phyloP scores from a whole-genome alignment of 1,140 invertebrate species.

The Cydia splendana region DNA sequence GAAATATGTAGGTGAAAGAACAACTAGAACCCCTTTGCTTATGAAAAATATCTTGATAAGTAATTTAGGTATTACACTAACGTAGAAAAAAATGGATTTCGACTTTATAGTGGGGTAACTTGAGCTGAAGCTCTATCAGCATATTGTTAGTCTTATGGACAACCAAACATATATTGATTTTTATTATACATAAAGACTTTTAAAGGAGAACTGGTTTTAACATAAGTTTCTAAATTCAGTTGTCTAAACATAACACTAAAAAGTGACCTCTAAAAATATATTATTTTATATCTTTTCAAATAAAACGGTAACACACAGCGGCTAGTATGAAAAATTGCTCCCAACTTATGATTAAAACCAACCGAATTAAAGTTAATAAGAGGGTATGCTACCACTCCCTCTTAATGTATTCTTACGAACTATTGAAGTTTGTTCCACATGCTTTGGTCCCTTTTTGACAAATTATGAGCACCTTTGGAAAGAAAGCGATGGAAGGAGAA shows the following conservation, averaged over 20 bases:
- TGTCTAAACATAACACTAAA: not conserved
- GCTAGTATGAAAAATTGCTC: constrained; percentile 52
- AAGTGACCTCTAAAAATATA: not conserved
- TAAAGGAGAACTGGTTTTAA: too few species aligned
- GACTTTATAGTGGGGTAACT: too few species aligned
- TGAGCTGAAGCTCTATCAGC: too few species aligned
- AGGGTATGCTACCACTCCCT: constrained; percentile 59
- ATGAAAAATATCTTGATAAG: too few species aligned
- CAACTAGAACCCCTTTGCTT: too few species aligned
- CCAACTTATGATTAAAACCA: constrained; percentile 58
- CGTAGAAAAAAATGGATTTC: too few species aligned
- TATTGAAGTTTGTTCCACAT: constrained; percentile 43
- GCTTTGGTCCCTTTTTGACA: constrained; percentile 31
- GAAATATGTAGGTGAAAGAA: too few species aligned
- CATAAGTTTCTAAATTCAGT: too few species aligned
- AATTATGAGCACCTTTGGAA: constrained; percentile 34
- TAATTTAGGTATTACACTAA: too few species aligned
- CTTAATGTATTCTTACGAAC: constrained; percentile 59
- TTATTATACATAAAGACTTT: too few species aligned
- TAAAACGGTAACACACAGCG: constrained; percentile 37
- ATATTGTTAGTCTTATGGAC: too few species aligned
- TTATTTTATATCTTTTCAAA: constrained; percentile 34
- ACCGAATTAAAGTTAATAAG: constrained; percentile 64
- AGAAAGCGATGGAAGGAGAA: constrained; percentile 33
- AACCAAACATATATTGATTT: too few species aligned